Conservation (phyloP, 2,888 invertebrate genomes). For the Sphecodes monilicornis region DNA sequence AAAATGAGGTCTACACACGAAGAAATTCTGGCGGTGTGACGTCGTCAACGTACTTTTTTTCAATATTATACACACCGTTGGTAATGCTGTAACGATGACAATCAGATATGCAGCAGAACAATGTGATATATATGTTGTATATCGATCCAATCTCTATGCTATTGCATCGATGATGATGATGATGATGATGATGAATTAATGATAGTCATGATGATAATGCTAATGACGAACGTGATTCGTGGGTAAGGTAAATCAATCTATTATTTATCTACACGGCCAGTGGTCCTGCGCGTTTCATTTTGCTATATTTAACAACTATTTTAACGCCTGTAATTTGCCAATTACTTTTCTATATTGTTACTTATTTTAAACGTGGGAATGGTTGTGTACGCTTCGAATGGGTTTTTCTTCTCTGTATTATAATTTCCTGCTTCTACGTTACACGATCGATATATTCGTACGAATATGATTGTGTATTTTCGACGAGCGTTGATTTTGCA, state of each 20-base stretch:
- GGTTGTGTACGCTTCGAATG: constrained; percentile 41
- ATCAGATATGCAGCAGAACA: constrained; percentile 58
- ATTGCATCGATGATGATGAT: constrained; percentile 56
- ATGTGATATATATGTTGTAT: constrained; percentile 59
- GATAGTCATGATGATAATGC: constrained; percentile 64
- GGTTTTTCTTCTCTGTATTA: constrained; percentile 28
- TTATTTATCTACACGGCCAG: constrained; percentile 51
- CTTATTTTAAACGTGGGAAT: constrained; percentile 47
- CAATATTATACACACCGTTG: constrained; percentile 46
- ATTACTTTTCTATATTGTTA: constrained; percentile 30
- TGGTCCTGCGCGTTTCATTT: constrained; percentile 39
- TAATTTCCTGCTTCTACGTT: constrained; percentile 32
- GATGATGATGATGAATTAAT: constrained; percentile 63
- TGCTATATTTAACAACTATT: constrained; percentile 50
- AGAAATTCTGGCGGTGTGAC: constrained; percentile 57
- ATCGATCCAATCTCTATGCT: constrained; percentile 56
- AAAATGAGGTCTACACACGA: constrained; percentile 52
- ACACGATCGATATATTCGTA: constrained; percentile 11
- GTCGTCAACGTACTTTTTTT: constrained; percentile 26
- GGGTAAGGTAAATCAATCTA: constrained; percentile 77
- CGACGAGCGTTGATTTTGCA: not conserved
- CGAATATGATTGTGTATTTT: constrained; percentile 1
- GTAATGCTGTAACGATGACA: constrained; percentile 62
- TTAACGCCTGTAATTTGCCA: constrained; percentile 44
- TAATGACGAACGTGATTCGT: constrained; percentile 70